These are phyloP conservation scores for Scelioninae gen. 1 DNA, from an alignment of 2,888 invertebrate species.

Conservation along the genomic window DNA sequence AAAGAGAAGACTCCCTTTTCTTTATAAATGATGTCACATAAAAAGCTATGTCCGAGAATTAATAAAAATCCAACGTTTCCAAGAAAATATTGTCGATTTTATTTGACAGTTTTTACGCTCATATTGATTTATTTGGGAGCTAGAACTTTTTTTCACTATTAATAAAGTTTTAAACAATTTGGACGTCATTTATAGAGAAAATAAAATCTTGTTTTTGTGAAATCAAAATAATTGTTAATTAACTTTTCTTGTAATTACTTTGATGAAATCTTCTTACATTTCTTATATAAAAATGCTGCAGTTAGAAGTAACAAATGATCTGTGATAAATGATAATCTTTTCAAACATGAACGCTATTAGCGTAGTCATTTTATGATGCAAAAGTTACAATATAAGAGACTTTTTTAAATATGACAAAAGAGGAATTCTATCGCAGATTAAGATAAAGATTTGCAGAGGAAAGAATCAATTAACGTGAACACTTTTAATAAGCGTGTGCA, in stretches of 20 bases:
- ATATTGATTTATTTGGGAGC: slow-evolving; percentile 21
- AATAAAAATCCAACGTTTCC: slow-evolving; percentile 10
- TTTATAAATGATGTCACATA: slow-evolving; percentile 43
- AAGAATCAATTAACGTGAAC: slow-evolving; percentile 29
- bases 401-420: slow-evolving; percentile 11
- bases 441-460: slow-evolving; percentile 27
- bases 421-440: slow-evolving; percentile 10
- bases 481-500: slow-evolving; percentile 37
- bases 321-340: slow-evolving; percentile 9
- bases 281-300: slow-evolving; percentile 21
- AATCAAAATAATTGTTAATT: slow-evolving; percentile 10
- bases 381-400: background rate
- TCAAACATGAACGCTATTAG: background rate
- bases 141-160: no score
- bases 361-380: slow-evolving; percentile 4
- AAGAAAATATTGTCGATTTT: slow-evolving; percentile 13
- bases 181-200: no score
- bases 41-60: slow-evolving; percentile 26
- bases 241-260: slow-evolving; percentile 19
- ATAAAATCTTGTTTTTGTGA: background rate
- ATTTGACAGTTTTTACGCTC: slow-evolving; percentile 12
- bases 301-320: slow-evolving; percentile 11
- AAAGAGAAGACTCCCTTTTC: slow-evolving; percentile 31
- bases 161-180: no score
- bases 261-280: slow-evolving; percentile 18